phyloP scores from a whole-genome alignment of 2,888 invertebrate genomes.

The Allophyes oxyacanthae region DNA sequence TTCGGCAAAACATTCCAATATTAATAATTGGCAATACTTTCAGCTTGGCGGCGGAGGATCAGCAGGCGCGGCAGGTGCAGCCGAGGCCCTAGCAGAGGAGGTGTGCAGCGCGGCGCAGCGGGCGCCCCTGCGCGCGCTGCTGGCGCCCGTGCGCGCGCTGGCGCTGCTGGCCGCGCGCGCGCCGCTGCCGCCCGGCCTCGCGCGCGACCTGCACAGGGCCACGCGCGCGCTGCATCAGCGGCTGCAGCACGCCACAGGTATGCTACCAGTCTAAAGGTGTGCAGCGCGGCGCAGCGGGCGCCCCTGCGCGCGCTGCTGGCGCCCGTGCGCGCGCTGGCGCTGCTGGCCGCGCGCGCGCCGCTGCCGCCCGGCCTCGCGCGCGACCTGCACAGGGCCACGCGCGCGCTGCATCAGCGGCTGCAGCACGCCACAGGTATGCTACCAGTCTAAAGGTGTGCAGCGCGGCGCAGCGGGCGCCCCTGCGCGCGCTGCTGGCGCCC shows the following conservation, averaged over 20 bases:
- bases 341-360: conserved; percentile 62
- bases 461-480: conserved; percentile 56
- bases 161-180: conserved; percentile 62
- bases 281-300: conserved; percentile 56
- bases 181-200: conserved; percentile 56
- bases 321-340: conserved; percentile 69
- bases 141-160: conserved; percentile 74
- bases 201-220: conserved; percentile 57
- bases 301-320: conserved; percentile 67
- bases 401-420: conserved; percentile 65
- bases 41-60: conserved; percentile 58
- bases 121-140: conserved; percentile 60
- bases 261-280: conserved; percentile 53
- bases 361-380: conserved; percentile 56
- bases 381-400: conserved; percentile 58
- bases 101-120: conserved; percentile 58
- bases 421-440: conserved; percentile 55
- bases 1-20: no score
- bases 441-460: conserved; percentile 56
- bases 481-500: conserved; percentile 67
- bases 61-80: conserved; percentile 39
- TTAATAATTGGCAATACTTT: no score
- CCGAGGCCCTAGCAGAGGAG: conserved; percentile 73
- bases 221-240: conserved; percentile 65
- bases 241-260: conserved; percentile 58